Conservation (phyloP, 2,113 vertebrate genomes). For the Anoura caudifer region DNA sequence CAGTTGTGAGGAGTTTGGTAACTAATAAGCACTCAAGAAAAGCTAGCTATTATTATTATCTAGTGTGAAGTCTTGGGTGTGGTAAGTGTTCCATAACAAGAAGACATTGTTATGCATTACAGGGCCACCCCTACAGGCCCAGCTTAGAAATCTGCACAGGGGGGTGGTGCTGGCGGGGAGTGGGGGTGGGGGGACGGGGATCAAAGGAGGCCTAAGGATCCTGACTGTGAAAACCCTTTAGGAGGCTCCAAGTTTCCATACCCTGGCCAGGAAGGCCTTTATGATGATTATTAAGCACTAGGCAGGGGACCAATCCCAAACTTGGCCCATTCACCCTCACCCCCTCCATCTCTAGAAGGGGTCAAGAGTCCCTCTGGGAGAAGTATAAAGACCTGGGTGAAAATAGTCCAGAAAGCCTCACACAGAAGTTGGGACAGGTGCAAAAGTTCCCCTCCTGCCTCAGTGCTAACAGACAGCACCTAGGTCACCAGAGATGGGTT, state of each 20-base stretch:
- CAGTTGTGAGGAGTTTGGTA: not conserved
- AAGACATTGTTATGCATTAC: not conserved
- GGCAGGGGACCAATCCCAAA: not conserved
- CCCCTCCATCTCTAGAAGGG: not conserved
- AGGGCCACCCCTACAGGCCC: not conserved
- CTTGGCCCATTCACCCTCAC: not conserved
- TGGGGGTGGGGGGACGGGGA: not conserved
- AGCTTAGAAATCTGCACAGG: not conserved
- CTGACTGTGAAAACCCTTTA: not conserved
- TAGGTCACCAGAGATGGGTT: not conserved
- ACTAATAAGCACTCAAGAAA: not conserved
- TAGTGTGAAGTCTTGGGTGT: not conserved
- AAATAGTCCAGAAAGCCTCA: not conserved
- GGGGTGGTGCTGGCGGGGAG: not conserved
- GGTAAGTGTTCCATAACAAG: not conserved
- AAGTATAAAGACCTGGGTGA: not conserved
- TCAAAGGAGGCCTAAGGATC: not conserved
- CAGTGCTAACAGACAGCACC: not conserved
- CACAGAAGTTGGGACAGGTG: not conserved
- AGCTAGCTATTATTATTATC: not conserved
- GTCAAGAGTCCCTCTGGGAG: not conserved
- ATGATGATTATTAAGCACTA: slow-evolving; percentile 34
- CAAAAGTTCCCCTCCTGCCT: not conserved
- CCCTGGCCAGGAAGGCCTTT: slow-evolving; percentile 18
- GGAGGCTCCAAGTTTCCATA: not conserved